Evolutionary conservation across 2,888 invertebrate genomes (phyloP).

Genomic region (Watsonalla binaria): DNA sequence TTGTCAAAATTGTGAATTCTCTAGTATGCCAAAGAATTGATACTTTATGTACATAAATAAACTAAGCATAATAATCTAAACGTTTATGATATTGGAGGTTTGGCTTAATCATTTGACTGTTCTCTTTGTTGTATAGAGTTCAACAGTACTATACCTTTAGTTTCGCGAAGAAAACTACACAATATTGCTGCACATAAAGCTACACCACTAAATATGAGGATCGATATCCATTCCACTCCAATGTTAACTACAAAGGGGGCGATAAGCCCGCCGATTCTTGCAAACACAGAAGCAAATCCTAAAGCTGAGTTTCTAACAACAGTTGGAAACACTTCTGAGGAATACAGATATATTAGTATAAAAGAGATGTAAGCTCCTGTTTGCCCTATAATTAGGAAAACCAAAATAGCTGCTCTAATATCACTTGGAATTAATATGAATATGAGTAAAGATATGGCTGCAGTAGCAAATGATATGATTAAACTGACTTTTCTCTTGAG

Average conservation of each 20-base stretch:
- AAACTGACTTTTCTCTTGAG: conserved; percentile 51
- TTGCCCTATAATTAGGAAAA: conserved; percentile 85
- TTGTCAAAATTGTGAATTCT: conserved; percentile 42
- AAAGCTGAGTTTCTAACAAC: conserved; percentile 88
- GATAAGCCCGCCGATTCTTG: conserved; percentile 82
- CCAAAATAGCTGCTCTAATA: conserved; percentile 72
- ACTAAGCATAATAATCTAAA: no score
- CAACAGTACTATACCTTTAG: conserved; percentile 53
- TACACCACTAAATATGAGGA: conserved; percentile 53
- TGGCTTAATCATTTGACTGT: conserved; percentile 6
- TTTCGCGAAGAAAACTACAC: conserved; percentile 61
- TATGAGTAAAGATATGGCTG: conserved; percentile 50
- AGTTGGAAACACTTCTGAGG: conserved; percentile 89
- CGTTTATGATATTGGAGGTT: not conserved
- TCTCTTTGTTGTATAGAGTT: conserved; percentile 62
- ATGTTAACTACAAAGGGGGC: conserved; percentile 83
- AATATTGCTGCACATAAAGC: conserved; percentile 52
- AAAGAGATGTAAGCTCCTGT: conserved; percentile 85
- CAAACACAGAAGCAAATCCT: conserved; percentile 84
- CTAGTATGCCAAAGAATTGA: conserved; percentile 33
- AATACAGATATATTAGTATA: conserved; percentile 83
- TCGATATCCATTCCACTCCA: conserved; percentile 58
- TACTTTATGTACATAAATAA: no score
- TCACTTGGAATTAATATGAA: conserved; percentile 53
- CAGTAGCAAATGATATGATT: conserved; percentile 44